phyloP scores from a whole-genome alignment of 2,113 vertebrate species.

The Gorsachius goisagi region DNA sequence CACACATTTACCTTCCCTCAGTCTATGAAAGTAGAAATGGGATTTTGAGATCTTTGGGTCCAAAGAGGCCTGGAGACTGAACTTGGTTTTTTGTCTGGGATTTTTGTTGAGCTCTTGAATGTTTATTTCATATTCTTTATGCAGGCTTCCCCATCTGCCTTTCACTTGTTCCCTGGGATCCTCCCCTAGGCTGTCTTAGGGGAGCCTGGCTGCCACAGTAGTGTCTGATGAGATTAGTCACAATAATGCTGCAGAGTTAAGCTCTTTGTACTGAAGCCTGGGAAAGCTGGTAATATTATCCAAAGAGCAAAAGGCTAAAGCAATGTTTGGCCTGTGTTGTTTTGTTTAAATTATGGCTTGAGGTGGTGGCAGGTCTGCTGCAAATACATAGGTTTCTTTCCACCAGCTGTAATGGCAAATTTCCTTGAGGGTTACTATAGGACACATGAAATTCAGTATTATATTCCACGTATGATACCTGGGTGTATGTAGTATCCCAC shows the following conservation, averaged over 20 bases:
- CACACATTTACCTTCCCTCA: background rate
- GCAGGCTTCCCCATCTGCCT: background rate
- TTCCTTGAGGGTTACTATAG: background rate
- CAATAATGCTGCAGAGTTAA: conserved; percentile 48
- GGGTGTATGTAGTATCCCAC: background rate
- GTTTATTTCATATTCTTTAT: conserved; percentile 12
- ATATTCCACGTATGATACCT: background rate
- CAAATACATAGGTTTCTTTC: background rate
- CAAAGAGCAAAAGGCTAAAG: conserved; percentile 41
- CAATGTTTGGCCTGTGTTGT: background rate
- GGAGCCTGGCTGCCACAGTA: conserved; percentile 1
- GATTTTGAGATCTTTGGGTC: background rate
- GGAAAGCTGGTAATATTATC: conserved; percentile 20
- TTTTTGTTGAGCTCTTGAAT: background rate
- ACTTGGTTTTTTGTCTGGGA: background rate
- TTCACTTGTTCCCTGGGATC: background rate
- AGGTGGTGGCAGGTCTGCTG: background rate
- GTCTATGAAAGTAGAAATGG: background rate
- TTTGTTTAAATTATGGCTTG: background rate
- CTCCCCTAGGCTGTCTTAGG: background rate
- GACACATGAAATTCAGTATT: background rate
- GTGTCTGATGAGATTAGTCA: conserved; percentile 54
- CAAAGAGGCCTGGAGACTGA: background rate
- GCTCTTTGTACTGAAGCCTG: conserved; percentile 36
- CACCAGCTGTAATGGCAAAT: background rate